Evolutionary conservation across 2,113 vertebrate genomes (phyloP).

Genomic region (Halichoerus grypus): DNA sequence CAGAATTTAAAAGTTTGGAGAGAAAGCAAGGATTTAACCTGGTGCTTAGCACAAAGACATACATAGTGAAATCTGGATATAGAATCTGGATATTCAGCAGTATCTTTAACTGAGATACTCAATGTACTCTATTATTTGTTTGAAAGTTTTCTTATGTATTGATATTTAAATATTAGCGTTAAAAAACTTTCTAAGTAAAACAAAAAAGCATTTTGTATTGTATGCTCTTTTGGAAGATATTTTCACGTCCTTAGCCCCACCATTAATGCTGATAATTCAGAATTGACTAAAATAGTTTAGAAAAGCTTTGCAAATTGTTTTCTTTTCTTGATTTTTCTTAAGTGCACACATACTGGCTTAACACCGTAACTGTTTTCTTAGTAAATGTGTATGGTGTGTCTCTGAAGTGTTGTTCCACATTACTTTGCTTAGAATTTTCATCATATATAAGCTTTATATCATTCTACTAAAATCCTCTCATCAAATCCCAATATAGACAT

Average conservation of each 20-base stretch:
- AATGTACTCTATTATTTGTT: neutral
- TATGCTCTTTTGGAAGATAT: neutral
- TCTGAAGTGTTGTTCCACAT: neutral
- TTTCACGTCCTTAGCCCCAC: neutral
- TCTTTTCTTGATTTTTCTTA: slow-evolving; percentile 38
- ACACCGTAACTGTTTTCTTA: neutral
- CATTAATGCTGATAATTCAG: slow-evolving; percentile 43
- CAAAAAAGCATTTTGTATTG: neutral
- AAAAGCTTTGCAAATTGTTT: slow-evolving; percentile 44
- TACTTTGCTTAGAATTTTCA: slow-evolving; percentile 44
- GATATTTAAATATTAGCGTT: neutral
- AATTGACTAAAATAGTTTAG: slow-evolving; percentile 49
- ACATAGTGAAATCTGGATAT: neutral
- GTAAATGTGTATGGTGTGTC: neutral
- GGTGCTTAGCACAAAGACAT: neutral
- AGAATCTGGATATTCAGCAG: neutral
- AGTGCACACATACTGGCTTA: neutral
- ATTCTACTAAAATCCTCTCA: neutral
- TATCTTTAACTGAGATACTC: neutral
- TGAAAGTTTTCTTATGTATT: neutral
- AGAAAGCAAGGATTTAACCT: neutral
- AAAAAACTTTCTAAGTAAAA: slow-evolving; percentile 19
- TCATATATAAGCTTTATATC: slow-evolving; percentile 43
- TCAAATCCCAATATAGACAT: neutral
- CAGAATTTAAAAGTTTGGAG: neutral